These are phyloP conservation scores for Helicorthomorpha holstii DNA, from an alignment of 1,140 invertebrate species.

Conservation along the genomic window DNA sequence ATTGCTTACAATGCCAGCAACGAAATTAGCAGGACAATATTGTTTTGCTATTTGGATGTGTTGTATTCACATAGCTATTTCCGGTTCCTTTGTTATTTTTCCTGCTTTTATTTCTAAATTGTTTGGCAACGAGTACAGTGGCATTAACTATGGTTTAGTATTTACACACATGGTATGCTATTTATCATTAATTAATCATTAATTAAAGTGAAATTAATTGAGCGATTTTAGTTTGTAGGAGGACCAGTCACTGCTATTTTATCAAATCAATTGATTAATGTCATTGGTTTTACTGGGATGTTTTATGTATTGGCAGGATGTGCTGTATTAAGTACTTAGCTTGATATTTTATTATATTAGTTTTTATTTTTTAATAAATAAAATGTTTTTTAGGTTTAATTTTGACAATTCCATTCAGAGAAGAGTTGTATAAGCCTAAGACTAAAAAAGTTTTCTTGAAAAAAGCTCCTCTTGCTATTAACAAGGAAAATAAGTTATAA, in stretches of 20 bases:
- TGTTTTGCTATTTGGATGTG: constrained; percentile 18
- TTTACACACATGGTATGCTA: constrained; percentile 17
- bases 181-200: background rate
- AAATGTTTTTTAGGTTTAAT: background rate
- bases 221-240: constrained; percentile 2
- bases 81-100: constrained; percentile 20
- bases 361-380: background rate
- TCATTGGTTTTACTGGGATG: constrained; percentile 1
- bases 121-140: constrained; percentile 17
- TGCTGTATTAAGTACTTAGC: background rate
- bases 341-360: background rate
- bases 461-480: background rate
- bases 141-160: constrained; percentile 18
- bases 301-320: constrained; percentile 1
- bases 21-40: constrained; percentile 19
- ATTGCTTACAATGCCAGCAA: background rate
- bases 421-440: background rate
- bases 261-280: background rate
- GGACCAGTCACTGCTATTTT: background rate
- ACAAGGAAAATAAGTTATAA: background rate
- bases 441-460: background rate
- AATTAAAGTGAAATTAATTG: background rate
- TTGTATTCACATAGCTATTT: constrained; percentile 20
- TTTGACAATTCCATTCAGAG: background rate
- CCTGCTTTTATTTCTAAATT: constrained; percentile 17